These are phyloP conservation scores for Fopius arisanus DNA, from an alignment of 1,140 invertebrate genomes.

Conservation along the genomic window DNA sequence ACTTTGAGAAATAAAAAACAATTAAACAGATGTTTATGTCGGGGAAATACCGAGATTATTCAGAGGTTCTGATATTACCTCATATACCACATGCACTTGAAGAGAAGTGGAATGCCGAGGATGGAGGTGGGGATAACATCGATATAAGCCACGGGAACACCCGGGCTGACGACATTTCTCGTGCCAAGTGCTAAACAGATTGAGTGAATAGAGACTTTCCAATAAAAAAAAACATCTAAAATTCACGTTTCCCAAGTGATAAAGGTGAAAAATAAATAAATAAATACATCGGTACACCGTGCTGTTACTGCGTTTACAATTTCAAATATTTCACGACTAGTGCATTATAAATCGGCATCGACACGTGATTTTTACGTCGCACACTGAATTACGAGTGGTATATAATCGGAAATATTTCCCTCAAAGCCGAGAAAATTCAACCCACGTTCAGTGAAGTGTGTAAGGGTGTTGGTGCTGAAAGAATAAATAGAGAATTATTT, in stretches of 20 bases:
- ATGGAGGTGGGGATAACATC: conserved; percentile 16
- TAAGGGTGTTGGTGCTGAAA: conserved; percentile 24
- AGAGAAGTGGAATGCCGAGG: not conserved
- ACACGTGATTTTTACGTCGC: not conserved
- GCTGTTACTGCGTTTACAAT: not conserved
- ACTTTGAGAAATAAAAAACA: not conserved
- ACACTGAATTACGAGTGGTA: not conserved
- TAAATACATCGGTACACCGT: not conserved
- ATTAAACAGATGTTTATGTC: too few species aligned
- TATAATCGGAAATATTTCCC: not conserved
- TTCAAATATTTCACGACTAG: not conserved
- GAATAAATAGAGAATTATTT: conserved; percentile 19
- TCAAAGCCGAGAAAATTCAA: conserved; percentile 29
- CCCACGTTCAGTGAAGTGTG: conserved; percentile 48
- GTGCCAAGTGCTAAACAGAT: not conserved
- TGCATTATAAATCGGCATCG: not conserved
- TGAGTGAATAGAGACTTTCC: not conserved
- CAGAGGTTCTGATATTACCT: not conserved
- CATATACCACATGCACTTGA: not conserved
- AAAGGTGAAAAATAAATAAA: not conserved
- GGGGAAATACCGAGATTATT: not conserved
- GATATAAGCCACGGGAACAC: conserved; percentile 21
- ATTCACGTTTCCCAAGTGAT: not conserved
- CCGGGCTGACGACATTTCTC: conserved; percentile 17
- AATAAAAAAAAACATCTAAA: not conserved